phyloP scores from a whole-genome alignment of 2,888 invertebrate species.

The Ypsolopha sequella region DNA sequence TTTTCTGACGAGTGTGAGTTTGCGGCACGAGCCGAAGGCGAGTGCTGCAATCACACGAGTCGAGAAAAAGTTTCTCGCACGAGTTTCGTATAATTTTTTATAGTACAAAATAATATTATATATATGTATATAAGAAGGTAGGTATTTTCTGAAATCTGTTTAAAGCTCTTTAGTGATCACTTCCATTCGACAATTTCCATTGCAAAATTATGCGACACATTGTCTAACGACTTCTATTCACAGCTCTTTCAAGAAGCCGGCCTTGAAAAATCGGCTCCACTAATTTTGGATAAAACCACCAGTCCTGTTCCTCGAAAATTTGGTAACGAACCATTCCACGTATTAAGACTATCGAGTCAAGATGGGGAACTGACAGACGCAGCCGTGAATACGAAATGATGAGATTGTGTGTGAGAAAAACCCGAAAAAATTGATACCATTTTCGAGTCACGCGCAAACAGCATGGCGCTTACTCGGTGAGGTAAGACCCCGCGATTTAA shows the following conservation, averaged over 20 bases:
- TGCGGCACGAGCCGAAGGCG: too few species aligned
- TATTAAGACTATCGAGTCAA: conserved; percentile 20
- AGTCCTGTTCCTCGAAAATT: conserved; percentile 44
- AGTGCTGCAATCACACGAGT: too few species aligned
- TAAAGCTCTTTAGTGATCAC: too few species aligned
- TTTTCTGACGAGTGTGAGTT: too few species aligned
- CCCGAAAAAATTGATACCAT: conserved; percentile 27
- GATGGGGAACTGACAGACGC: conserved; percentile 29
- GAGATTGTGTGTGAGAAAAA: conserved; percentile 42
- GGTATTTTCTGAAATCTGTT: too few species aligned
- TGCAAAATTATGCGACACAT: too few species aligned
- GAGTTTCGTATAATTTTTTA: too few species aligned
- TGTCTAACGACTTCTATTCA: too few species aligned
- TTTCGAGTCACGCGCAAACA: conserved; percentile 23
- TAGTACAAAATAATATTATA: too few species aligned
- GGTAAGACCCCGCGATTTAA: neutral
- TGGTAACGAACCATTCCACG: conserved; percentile 35
- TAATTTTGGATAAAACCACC: conserved; percentile 36
- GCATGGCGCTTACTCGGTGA: conserved; percentile 7
- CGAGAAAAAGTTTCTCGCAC: too few species aligned
- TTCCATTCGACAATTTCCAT: too few species aligned
- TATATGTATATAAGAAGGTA: too few species aligned
- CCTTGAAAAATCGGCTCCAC: conserved; percentile 39
- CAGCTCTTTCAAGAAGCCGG: conserved; percentile 20
- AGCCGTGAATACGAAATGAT: conserved; percentile 38